phyloP scores from a whole-genome alignment of 2,113 vertebrate species.

The Tenrec ecaudatus region DNA sequence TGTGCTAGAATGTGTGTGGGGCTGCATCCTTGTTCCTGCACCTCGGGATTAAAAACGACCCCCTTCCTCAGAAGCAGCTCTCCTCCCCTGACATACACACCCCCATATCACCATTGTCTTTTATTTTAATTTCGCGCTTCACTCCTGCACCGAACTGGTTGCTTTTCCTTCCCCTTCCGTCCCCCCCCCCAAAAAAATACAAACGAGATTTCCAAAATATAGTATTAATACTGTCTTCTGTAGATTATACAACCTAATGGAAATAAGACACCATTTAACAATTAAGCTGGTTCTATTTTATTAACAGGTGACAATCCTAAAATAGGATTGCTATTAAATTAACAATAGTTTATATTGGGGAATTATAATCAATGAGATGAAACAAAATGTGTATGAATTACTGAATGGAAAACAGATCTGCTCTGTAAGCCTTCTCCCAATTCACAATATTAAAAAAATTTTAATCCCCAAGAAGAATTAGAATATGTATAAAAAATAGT shows the following conservation, averaged over 20 bases:
- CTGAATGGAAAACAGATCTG: too few relatives aligned
- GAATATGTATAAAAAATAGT: too few relatives aligned
- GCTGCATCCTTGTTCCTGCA: neutral
- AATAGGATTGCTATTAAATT: too few relatives aligned
- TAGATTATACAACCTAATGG: neutral
- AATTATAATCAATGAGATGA: too few relatives aligned
- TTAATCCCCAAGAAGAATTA: too few relatives aligned
- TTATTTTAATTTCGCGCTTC: neutral
- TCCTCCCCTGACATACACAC: neutral
- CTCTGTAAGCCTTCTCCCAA: too few relatives aligned
- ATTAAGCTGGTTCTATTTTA: constrained; percentile 18
- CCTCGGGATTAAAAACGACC: neutral
- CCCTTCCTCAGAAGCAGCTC: neutral
- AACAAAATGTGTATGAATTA: too few relatives aligned
- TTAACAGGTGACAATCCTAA: constrained; percentile 23
- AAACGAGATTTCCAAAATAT: neutral
- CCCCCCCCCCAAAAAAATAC: too few relatives aligned
- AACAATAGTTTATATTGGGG: too few relatives aligned
- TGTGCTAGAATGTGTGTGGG: constrained; percentile 37
- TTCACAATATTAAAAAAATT: too few relatives aligned
- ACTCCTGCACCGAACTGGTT: neutral
- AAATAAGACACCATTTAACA: constrained; percentile 46
- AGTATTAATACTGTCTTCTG: constrained; percentile 18
- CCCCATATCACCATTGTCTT: neutral
- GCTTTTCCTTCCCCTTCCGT: too few relatives aligned